Conservation (phyloP, 2,888 invertebrate species). For the Drosophila falleni region DNA sequence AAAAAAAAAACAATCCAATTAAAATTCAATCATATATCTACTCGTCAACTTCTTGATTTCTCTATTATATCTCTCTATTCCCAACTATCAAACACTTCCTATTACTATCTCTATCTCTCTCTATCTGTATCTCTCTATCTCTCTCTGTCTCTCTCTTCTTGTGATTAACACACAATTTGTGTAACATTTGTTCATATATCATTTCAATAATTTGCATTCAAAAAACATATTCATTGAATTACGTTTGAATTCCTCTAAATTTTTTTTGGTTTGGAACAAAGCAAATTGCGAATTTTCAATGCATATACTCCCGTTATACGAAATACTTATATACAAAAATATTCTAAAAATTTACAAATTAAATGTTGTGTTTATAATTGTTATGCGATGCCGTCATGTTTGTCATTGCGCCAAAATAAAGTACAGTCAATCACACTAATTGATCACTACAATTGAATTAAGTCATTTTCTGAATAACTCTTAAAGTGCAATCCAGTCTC, state of each 20-base stretch:
- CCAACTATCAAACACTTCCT: slow-evolving; percentile 43
- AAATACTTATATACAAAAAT: slow-evolving; percentile 45
- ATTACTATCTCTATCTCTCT: slow-evolving; percentile 32
- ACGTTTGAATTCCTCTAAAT: slow-evolving; percentile 17
- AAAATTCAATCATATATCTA: slow-evolving; percentile 55
- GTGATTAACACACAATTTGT: slow-evolving; percentile 53
- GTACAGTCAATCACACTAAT: slow-evolving; percentile 40
- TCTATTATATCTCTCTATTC: slow-evolving; percentile 38
- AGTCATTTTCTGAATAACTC: not conserved
- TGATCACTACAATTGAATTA: too few species aligned
- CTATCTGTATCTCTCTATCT: slow-evolving; percentile 41
- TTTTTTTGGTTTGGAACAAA: slow-evolving; percentile 23
- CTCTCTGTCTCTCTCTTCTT: slow-evolving; percentile 24
- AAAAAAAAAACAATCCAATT: slow-evolving; percentile 43
- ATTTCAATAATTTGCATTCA: slow-evolving; percentile 39
- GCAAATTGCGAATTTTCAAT: slow-evolving; percentile 52
- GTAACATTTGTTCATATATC: slow-evolving; percentile 47
- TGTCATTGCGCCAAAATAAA: slow-evolving; percentile 66
- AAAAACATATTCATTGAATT: slow-evolving; percentile 32
- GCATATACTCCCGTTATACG: slow-evolving; percentile 43
- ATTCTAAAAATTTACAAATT: slow-evolving; percentile 59
- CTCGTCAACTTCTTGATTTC: slow-evolving; percentile 53
- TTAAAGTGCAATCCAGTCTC: slow-evolving; percentile 9
- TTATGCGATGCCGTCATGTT: slow-evolving; percentile 68
- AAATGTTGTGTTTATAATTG: slow-evolving; percentile 73